Evolutionary conservation across 2,797 vertebrate species (phyloP), one percentile per base, ranked within the genome.

Genomic region (Petrocephalus schoutedeni): DNA sequence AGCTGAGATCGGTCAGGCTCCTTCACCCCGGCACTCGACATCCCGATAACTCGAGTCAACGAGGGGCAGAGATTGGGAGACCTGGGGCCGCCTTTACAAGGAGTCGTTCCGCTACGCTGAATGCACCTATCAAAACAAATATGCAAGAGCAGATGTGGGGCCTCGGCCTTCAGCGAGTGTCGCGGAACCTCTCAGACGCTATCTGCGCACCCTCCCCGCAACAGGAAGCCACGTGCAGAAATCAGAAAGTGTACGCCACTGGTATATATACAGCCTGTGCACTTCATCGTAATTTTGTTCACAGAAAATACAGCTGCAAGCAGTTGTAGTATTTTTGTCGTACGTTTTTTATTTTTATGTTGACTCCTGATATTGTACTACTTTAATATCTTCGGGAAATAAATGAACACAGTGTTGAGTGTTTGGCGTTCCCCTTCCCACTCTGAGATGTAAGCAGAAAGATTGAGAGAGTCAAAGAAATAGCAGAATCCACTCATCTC

Each of bases 121-220:
- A 89, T 64, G 87, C 93, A 93, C 93, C 94, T 92, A 94, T 95
- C 94, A 93, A 74, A 90, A 86, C 89, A 87, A 88, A 95, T 94
- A 95, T 94, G 93, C 92, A 93, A 92, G 93, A 95, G 93, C 93
- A 95, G 94, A 94, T 95, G 94, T 93, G 93, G 92, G 92, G 90
- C 93, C 94, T 94, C 94, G 94, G 93, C 92, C 93, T 90, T 91
- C 89, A 90, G 91, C 93, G 93, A 93, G 91, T 93, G 94, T 94
- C 23, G 56, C n/a, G 2, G 16, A 88, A 21, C 12, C 9, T 23
- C 56, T 58, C 74, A 54, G 74, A 28, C 9, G 1, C 49, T 83
- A 51, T 51, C 41, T 83, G 19, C 41, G 9, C 14, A 54, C 53
- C 23, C 56, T 54, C 71, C 71, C 41, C 2, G 41, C 16, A 3